phyloP scores from a whole-genome alignment of 2,113 vertebrate species.

The Eubucco bourcierii region DNA sequence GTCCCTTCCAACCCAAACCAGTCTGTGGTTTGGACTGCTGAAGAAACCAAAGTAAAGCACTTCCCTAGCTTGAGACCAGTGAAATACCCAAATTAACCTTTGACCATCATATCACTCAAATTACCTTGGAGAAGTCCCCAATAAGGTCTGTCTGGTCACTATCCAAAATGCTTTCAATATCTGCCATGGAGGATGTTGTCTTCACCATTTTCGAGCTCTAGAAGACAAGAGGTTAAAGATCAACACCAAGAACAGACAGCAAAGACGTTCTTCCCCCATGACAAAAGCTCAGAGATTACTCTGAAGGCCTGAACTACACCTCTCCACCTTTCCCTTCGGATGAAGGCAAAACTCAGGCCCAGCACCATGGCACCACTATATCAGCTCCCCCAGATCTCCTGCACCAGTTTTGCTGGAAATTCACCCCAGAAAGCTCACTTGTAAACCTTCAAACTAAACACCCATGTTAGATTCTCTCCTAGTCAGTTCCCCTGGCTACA shows the following conservation, averaged over 20 bases:
- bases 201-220: constrained; percentile 69
- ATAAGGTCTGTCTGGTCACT: constrained; percentile 85
- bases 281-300: too few species aligned
- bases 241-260: fast-evolving
- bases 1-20: too few species aligned
- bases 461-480: fast-evolving
- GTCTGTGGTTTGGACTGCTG: neutral
- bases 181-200: constrained; percentile 79
- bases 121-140: constrained; percentile 96
- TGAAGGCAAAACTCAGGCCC: neutral
- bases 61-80: neutral
- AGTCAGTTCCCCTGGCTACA: fast-evolving
- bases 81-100: neutral
- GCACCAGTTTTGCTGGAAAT: neutral
- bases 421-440: neutral
- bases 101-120: neutral
- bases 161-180: constrained; percentile 89
- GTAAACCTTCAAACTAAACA: neutral
- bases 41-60: neutral
- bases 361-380: fast-evolving
- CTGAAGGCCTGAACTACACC: neutral
- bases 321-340: neutral
- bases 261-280: neutral
- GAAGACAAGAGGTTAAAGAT: neutral
- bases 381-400: neutral